Conservation (phyloP, 2,888 invertebrate genomes). For the Hyles lineata region DNA sequence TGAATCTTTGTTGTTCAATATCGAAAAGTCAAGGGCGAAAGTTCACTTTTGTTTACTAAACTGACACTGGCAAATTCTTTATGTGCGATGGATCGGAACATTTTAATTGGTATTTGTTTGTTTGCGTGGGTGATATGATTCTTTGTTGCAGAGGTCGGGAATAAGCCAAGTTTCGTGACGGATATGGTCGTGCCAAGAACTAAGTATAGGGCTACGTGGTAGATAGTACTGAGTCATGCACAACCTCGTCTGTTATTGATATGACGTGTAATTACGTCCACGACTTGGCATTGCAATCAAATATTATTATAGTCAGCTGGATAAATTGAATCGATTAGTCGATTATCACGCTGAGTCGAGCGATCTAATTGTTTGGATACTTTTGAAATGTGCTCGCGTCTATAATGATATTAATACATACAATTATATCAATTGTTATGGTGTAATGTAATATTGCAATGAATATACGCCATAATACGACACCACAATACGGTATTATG, state of each 20-base stretch:
- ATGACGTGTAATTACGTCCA: slow-evolving; percentile 53
- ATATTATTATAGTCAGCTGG: slow-evolving; percentile 41
- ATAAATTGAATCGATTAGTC: slow-evolving; percentile 31
- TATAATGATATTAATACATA: not conserved
- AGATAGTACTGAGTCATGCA: slow-evolving; percentile 48
- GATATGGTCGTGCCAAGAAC: slow-evolving; percentile 42
- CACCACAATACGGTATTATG: not conserved
- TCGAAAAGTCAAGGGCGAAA: slow-evolving; percentile 70
- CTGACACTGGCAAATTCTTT: slow-evolving; percentile 29
- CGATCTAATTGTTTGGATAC: slow-evolving; percentile 6
- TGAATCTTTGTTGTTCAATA: slow-evolving; percentile 49
- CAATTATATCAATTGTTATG: not conserved
- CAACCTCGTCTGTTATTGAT: slow-evolving; percentile 54
- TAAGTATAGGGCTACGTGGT: slow-evolving; percentile 39
- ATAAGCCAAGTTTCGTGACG: slow-evolving; percentile 48
- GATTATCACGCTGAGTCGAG: not conserved
- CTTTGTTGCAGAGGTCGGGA: slow-evolving; percentile 46
- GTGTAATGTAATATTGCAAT: not conserved
- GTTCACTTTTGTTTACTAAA: slow-evolving; percentile 64
- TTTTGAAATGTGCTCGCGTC: not conserved
- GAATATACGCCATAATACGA: not conserved
- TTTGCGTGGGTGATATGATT: slow-evolving; percentile 45
- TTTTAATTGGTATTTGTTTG: slow-evolving; percentile 55
- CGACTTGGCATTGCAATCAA: slow-evolving; percentile 48
- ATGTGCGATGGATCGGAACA: slow-evolving; percentile 27